phyloP scores from a whole-genome alignment of 2,113 vertebrate genomes.

The Triplophysa tibetana region DNA sequence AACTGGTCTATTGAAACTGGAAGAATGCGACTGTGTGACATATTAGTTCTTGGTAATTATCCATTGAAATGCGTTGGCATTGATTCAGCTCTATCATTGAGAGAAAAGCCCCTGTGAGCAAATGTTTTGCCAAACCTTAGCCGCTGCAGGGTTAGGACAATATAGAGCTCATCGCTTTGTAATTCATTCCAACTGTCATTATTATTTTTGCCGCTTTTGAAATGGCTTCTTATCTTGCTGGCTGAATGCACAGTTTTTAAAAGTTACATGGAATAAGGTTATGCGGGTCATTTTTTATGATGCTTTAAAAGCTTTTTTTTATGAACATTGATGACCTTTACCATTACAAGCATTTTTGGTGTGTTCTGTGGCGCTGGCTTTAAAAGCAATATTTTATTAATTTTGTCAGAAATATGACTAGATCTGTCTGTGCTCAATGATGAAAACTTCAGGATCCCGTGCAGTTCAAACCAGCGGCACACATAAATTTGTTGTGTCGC shows the following conservation, averaged over 20 bases:
- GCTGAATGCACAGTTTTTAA: neutral
- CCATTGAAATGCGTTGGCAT: slow-evolving; percentile 57
- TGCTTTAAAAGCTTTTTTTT: neutral
- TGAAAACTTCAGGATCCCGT: slow-evolving; percentile 17
- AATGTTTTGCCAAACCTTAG: slow-evolving; percentile 46
- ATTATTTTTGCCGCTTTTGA: slow-evolving; percentile 31
- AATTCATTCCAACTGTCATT: slow-evolving; percentile 59
- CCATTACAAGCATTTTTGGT: neutral
- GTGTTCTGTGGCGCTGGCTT: too few relatives aligned
- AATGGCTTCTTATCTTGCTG: neutral
- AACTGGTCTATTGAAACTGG: slow-evolving; percentile 50
- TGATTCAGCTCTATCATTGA: slow-evolving; percentile 57
- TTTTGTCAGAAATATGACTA: neutral
- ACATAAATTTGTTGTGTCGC: slow-evolving; percentile 50
- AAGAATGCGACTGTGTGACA: slow-evolving; percentile 53
- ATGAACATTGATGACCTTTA: neutral
- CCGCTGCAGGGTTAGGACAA: slow-evolving; percentile 51
- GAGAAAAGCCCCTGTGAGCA: slow-evolving; percentile 41
- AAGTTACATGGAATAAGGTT: too few relatives aligned
- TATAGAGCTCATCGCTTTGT: slow-evolving; percentile 52
- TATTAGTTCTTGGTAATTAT: slow-evolving; percentile 61
- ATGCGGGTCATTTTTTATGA: neutral
- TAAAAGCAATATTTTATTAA: too few relatives aligned
- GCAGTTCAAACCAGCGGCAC: slow-evolving; percentile 37
- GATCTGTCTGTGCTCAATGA: neutral